These are phyloP conservation scores for Ylistrum balloti DNA, from an alignment of 1,140 invertebrate species.

Conservation along the genomic window DNA sequence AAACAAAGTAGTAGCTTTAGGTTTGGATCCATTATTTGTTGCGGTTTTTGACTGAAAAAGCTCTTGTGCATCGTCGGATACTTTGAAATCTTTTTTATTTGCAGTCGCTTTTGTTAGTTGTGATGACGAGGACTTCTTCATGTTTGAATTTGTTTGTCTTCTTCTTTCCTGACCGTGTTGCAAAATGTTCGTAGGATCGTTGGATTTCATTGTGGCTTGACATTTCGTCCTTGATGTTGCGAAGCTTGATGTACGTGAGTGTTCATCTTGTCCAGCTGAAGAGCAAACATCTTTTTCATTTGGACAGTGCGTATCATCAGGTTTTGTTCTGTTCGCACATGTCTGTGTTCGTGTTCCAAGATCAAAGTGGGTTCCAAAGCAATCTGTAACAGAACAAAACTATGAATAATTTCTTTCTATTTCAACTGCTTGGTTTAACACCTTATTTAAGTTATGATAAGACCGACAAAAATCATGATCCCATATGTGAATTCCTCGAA, in stretches of 20 bases:
- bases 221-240: no score
- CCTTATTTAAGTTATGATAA: no score
- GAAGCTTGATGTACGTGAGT: background rate
- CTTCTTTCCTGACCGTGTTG: background rate
- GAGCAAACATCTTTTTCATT: background rate
- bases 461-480: no score
- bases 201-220: background rate
- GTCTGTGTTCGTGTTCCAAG: background rate
- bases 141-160: background rate
- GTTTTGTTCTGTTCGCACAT: background rate
- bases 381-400: background rate
- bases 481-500: no score
- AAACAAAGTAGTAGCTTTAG: background rate
- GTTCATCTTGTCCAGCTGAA: background rate
- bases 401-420: background rate
- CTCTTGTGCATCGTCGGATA: background rate
- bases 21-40: background rate
- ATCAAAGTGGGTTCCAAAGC: background rate
- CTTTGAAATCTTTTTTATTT: background rate
- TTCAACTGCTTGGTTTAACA: background rate
- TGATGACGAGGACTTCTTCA: background rate
- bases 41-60: background rate
- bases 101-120: background rate
- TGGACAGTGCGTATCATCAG: background rate
- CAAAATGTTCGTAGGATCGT: background rate